Conservation (phyloP, 2,888 invertebrate genomes). For the Shargacucullia verbasci region DNA sequence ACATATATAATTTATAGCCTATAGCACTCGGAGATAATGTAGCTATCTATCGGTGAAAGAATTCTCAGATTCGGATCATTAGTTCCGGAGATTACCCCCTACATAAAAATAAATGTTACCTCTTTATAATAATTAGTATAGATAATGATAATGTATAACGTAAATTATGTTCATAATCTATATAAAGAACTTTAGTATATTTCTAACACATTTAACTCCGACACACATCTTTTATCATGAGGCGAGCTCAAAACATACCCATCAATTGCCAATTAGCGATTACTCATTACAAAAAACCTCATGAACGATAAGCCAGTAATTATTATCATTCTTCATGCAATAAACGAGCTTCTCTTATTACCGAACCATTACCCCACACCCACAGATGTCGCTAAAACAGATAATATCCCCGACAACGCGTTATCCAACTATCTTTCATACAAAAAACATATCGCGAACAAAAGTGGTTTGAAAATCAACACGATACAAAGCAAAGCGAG, state of each 20-base stretch:
- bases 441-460: constrained; percentile 77
- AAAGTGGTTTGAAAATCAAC: constrained; percentile 85
- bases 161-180: constrained; percentile 7
- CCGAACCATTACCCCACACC: constrained; percentile 41
- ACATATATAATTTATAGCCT: too few species aligned
- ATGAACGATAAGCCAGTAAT: constrained; percentile 50
- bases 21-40: too few species aligned
- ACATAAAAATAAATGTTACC: too few species aligned
- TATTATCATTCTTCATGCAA: constrained; percentile 46
- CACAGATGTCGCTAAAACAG: constrained; percentile 57
- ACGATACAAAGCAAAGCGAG: constrained; percentile 78
- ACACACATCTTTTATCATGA: constrained; percentile 24
- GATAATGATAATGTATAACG: neutral
- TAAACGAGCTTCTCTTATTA: constrained; percentile 41
- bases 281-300: constrained; percentile 33
- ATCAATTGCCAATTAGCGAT: constrained; percentile 35
- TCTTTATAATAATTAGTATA: too few species aligned
- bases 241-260: constrained; percentile 12
- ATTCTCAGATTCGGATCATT: too few species aligned
- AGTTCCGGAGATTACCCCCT: too few species aligned
- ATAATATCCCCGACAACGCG: constrained; percentile 55
- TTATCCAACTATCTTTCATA: constrained; percentile 62
- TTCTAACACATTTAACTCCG: constrained; percentile 17
- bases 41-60: too few species aligned
- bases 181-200: constrained; percentile 11